Percentiles rank a stretch among this genome's conserved stretches.
These are phyloP conservation scores for Suricata suricatta DNA, from an alignment of 2,113 vertebrate species.

Conservation along the genomic window DNA sequence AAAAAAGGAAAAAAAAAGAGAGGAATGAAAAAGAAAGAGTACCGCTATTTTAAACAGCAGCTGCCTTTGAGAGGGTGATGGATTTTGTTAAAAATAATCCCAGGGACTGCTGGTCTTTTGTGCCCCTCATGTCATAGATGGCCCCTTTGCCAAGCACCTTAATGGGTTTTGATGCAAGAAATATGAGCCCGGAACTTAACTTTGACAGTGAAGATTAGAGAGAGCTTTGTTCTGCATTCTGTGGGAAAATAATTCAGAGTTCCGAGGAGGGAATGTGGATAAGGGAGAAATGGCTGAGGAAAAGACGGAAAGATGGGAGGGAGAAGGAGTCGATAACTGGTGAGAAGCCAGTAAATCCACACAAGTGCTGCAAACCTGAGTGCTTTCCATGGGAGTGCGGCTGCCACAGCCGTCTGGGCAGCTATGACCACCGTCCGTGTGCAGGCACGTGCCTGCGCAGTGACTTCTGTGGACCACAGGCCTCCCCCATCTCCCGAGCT, in stretches of 20 bases:
- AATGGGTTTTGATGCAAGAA: background rate
- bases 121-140: background rate
- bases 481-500: background rate
- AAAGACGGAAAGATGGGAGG: background rate
- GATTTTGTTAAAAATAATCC: background rate
- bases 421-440: background rate
- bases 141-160: background rate
- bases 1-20: background rate
- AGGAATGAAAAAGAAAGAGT: background rate
- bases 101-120: background rate
- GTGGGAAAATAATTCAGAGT: background rate
- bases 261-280: background rate
- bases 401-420: background rate
- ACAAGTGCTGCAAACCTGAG: background rate
- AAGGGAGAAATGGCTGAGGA: background rate
- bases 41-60: background rate
- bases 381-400: background rate
- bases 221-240: background rate
- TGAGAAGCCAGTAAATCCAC: background rate
- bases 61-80: background rate
- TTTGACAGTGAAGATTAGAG: background rate
- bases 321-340: background rate
- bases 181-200: background rate
- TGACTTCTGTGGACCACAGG: background rate
- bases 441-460: background rate